Conservation (phyloP, 2,888 invertebrate genomes). For the Heteropelma amictum region DNA sequence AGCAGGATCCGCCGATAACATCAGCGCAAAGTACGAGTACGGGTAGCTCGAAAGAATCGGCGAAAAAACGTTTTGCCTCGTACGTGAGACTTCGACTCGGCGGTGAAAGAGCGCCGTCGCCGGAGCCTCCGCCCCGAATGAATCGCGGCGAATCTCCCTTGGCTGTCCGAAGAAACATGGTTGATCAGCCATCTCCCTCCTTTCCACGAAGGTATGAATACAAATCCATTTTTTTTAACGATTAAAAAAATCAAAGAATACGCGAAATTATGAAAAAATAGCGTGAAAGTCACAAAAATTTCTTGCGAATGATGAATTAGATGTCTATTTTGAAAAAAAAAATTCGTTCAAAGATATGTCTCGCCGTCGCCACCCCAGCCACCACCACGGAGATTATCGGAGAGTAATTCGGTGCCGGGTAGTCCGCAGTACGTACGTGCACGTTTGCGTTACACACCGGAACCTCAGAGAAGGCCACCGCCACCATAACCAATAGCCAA, state of each 20-base stretch:
- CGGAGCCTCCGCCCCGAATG: constrained; percentile 75
- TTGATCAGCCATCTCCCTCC: constrained; percentile 79
- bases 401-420: constrained; percentile 84
- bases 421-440: constrained; percentile 85
- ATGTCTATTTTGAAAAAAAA: no score
- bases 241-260: constrained; percentile 20
- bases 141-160: constrained; percentile 79
- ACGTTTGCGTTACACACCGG: constrained; percentile 79
- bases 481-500: constrained; percentile 72
- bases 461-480: constrained; percentile 77
- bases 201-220: constrained; percentile 73
- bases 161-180: constrained; percentile 81
- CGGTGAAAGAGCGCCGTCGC: constrained; percentile 77
- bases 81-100: constrained; percentile 89
- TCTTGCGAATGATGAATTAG: no score
- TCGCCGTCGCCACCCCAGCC: constrained; percentile 82
- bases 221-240: constrained; percentile 6
- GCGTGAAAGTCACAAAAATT: no score
- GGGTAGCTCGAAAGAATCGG: constrained; percentile 71
- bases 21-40: constrained; percentile 63
- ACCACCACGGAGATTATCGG: constrained; percentile 83
- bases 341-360: constrained; percentile 78
- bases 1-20: constrained; percentile 70
- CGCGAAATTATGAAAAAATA: no score
- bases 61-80: constrained; percentile 89